A percentile compares a stretch with the other conserved stretches of the same genome.
Conservation (phyloP, 1,140 invertebrate species). For the Macrobrachium nipponense region DNA sequence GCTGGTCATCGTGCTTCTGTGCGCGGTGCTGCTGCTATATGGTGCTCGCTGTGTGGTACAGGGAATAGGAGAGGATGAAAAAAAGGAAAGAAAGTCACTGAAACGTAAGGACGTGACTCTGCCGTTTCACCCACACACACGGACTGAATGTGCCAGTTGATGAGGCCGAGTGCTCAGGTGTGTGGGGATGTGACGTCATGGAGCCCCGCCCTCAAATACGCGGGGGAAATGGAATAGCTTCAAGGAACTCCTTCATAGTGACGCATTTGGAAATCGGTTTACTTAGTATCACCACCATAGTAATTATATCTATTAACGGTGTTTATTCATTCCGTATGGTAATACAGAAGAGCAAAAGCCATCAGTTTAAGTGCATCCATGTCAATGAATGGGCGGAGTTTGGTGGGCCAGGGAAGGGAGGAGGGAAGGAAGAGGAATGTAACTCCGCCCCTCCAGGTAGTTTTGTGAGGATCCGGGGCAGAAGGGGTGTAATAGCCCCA, state of each 20-base stretch:
- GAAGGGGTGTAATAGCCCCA: conserved; percentile 31
- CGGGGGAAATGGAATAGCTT: conserved; percentile 15
- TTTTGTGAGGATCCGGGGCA: conserved; percentile 9
- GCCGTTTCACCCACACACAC: conserved; percentile 53
- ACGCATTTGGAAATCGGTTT: conserved; percentile 7
- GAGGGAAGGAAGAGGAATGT: neutral
- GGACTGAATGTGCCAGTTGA: conserved; percentile 23
- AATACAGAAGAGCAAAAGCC: neutral
- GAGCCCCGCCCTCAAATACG: neutral
- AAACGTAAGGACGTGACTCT: conserved; percentile 52
- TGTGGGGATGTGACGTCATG: conserved; percentile 36
- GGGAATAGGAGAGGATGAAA: conserved; percentile 52
- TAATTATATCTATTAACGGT: neutral
- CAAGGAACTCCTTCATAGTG: conserved; percentile 5
- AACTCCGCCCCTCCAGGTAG: conserved; percentile 35
- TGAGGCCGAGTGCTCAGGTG: conserved; percentile 32
- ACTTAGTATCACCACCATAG: neutral
- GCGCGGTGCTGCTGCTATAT: conserved; percentile 26
- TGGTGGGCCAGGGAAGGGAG: conserved; percentile 5
- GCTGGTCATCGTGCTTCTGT: conserved; percentile 44
- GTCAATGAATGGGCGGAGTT: conserved; percentile 7
- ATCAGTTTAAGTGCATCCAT: neutral
- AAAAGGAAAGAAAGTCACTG: conserved; percentile 50
- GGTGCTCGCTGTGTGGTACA: conserved; percentile 53
- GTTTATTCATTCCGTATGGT: neutral